A percentile compares a stretch with the other conserved stretches of the same genome.
Evolutionary conservation across 2,888 invertebrate genomes (phyloP).

Genomic region (Chaetogeoica ovagalla): DNA sequence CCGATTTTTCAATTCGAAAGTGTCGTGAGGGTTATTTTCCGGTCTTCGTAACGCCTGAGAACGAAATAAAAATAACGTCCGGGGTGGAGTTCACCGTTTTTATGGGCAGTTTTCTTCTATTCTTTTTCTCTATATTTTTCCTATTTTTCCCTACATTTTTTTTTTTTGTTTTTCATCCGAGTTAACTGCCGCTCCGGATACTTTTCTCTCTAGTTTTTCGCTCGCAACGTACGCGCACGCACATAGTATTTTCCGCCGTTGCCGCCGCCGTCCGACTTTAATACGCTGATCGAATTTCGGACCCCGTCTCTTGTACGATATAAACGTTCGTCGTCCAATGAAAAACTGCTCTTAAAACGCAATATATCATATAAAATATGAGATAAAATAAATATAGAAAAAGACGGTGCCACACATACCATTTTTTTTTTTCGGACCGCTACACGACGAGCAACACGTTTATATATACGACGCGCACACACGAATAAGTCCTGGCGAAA

Average conservation of each 20-base stretch:
- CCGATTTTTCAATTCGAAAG: slow-evolving; percentile 51
- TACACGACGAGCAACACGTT: not conserved
- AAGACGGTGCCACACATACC: not conserved
- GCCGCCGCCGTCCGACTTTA: not conserved
- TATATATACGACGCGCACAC: not conserved
- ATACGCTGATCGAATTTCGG: slow-evolving; percentile 38
- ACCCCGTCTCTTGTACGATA: not conserved
- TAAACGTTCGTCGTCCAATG: slow-evolving; percentile 1
- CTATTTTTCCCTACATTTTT: slow-evolving; percentile 6
- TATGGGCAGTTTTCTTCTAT: slow-evolving; percentile 40
- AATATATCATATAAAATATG: slow-evolving; percentile 38
- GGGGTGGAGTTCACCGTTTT: slow-evolving; percentile 42
- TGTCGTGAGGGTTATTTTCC: slow-evolving; percentile 39
- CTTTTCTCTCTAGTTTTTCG: no score
- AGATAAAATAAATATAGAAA: slow-evolving; percentile 5
- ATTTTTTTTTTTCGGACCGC: not conserved
- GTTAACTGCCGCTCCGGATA: slow-evolving; percentile 24
- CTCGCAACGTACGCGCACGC: not conserved
- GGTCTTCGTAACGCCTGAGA: slow-evolving; percentile 29
- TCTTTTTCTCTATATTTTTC: slow-evolving; percentile 22
- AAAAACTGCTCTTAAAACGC: not conserved
- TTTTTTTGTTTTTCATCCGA: not conserved
- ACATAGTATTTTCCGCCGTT: not conserved
- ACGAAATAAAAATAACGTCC: slow-evolving; percentile 50
- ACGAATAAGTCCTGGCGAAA: no score